Evolutionary conservation across 2,113 vertebrate species (phyloP).

Genomic region (Sebastes fasciatus): DNA sequence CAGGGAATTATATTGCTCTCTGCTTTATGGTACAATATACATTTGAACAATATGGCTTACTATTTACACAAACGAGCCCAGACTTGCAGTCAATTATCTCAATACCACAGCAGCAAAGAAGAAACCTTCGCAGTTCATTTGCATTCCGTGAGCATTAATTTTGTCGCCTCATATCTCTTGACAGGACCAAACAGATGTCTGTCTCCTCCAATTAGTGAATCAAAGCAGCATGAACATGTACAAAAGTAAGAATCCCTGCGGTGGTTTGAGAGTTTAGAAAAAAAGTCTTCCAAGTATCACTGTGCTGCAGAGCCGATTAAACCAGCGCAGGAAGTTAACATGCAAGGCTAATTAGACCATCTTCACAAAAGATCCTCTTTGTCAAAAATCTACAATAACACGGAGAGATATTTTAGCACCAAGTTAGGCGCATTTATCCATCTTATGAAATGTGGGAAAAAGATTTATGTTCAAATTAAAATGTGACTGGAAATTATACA

Average conservation of each 20-base stretch:
- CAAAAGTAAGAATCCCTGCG: background rate
- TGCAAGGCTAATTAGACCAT: background rate
- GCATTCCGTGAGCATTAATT: background rate
- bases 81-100: background rate
- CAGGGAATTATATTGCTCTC: background rate
- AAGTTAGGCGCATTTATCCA: background rate
- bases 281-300: background rate
- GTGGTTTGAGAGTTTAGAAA: background rate
- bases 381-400: background rate
- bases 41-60: too few relatives aligned
- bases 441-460: background rate
- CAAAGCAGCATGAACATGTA: conserved; percentile 7
- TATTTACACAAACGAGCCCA: too few relatives aligned
- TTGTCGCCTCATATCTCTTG: background rate
- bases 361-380: background rate
- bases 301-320: background rate
- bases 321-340: background rate
- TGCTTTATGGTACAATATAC: background rate
- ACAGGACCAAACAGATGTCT: conserved; percentile 10
- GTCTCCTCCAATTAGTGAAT: conserved; percentile 11
- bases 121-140: background rate
- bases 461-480: background rate
- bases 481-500: background rate
- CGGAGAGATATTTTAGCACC: background rate
- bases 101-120: background rate